Evolutionary conservation across 2,888 invertebrate species (phyloP), one percentile per base, ranked within the genome.

Genomic region (Scelioninae gen. 1): DNA sequence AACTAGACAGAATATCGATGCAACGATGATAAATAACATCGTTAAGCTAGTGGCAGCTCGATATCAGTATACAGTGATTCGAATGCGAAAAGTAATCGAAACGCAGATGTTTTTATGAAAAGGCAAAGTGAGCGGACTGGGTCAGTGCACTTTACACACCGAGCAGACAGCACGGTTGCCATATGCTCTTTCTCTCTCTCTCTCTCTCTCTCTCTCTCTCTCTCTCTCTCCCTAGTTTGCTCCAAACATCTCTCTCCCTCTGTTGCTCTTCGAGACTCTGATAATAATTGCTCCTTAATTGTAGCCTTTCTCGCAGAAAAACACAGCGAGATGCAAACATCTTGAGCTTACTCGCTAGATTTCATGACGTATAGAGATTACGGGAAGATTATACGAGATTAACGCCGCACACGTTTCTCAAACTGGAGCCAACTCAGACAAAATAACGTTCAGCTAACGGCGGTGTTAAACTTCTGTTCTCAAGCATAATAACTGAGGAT

Each of bases 271-370:
- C 53, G 29, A 81, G 82, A 74, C 80, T 81, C 65, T 86, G 84
- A 86, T 87, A 84, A 88, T 88, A 88, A 89, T 89, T 88, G 86
- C 87, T 60, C 72, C 83, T 75, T 85, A 85, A 86, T 87, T 77
- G 84, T 77, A 78, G 81, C 71, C 86, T 85, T 85, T 82, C 82
- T 71, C 76, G 82, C 55, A 34, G 78, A 84, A 84, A 84, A 83
- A 71, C 72, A 78, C 71, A 60, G 49, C 72, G 81, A 78, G 84
- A 84, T 79, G 77, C 82, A 75, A 82, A 82, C 72, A 77, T 82
- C 84, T 77, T 29, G 74, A 49, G 68, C 72, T 65, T 53, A 69
- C 55, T 75, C 69, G 74, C 68, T 43, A 74, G 62, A 62, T 75
- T 68, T 68, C 80, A 75, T 68, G 80, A 75, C 75, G 71, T 76